phyloP scores from a whole-genome alignment of 1,140 invertebrate species.

The Lucilia sericata region DNA sequence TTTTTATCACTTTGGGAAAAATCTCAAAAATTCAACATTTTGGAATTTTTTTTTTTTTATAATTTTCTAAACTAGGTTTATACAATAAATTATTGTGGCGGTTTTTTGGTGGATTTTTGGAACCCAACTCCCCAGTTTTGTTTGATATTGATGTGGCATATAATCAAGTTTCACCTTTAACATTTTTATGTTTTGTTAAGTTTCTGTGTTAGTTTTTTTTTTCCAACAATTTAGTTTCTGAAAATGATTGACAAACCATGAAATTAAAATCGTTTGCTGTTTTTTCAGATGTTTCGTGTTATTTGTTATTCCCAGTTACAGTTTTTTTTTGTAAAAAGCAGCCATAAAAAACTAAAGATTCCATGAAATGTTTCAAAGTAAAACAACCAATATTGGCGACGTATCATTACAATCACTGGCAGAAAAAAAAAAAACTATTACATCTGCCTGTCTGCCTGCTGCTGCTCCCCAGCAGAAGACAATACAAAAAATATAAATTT shows the following conservation, averaged over 20 bases:
- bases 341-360: neutral
- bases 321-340: neutral
- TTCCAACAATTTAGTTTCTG: neutral
- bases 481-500: neutral
- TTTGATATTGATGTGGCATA: constrained; percentile 16
- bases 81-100: too few species aligned
- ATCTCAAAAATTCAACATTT: neutral
- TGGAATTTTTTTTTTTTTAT: neutral
- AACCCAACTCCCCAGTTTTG: neutral
- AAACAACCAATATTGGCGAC: neutral
- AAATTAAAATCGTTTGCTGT: constrained; percentile 20
- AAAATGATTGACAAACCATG: constrained; percentile 29
- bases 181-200: neutral
- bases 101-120: too few species aligned
- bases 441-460: neutral
- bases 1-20: constrained; percentile 30
- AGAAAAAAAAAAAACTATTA: neutral
- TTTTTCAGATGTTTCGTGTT: neutral
- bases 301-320: neutral
- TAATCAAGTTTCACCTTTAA: constrained; percentile 29
- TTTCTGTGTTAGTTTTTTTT: neutral
- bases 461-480: neutral
- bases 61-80: neutral
- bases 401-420: neutral
- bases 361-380: neutral